phyloP scores from a whole-genome alignment of 2,113 vertebrate genomes.

The Turnix velox region DNA sequence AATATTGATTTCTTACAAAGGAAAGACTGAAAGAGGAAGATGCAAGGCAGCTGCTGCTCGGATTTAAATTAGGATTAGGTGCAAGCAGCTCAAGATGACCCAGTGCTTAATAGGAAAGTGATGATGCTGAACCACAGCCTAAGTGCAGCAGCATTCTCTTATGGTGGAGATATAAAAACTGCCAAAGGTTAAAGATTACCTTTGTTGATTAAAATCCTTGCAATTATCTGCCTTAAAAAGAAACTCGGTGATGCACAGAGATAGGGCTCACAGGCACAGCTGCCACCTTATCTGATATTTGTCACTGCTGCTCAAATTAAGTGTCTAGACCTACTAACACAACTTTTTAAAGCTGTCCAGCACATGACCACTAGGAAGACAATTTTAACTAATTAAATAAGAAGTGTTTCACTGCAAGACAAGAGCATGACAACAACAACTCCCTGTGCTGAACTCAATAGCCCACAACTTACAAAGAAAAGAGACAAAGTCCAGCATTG shows the following conservation, averaged over 20 bases:
- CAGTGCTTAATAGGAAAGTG: not conserved
- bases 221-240: not conserved
- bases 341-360: not conserved
- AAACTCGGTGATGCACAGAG: not conserved
- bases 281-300: not conserved
- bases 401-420: not conserved
- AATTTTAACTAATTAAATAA: not conserved
- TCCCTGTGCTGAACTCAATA: not conserved
- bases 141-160: not conserved
- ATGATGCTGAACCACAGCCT: not conserved
- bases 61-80: conserved; percentile 3
- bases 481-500: not conserved
- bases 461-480: not conserved
- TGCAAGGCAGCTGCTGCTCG: not conserved
- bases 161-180: not conserved
- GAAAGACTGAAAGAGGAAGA: not conserved
- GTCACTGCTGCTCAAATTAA: not conserved
- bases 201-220: conserved; percentile 16
- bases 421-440: not conserved
- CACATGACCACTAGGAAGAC: not conserved
- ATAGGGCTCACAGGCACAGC: not conserved
- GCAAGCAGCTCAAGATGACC: not conserved
- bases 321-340: not conserved
- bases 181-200: conserved; percentile 7
- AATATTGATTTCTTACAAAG: conserved; percentile 27